phyloP scores from a whole-genome alignment of 2,113 vertebrate species.

The Eurystomus gularis region DNA sequence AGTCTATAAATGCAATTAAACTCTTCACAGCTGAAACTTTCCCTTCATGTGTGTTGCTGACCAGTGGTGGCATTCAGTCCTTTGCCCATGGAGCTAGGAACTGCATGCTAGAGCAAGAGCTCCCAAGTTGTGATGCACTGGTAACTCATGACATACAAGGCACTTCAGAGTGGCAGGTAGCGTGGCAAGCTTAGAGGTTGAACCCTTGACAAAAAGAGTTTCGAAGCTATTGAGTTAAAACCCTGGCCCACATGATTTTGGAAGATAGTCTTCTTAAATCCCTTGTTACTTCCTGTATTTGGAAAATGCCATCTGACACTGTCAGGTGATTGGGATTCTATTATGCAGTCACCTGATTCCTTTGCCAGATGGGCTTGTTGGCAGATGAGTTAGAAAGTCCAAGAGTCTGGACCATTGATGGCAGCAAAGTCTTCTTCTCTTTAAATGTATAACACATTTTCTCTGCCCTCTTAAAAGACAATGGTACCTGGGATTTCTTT shows the following conservation, averaged over 20 bases:
- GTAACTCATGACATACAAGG: neutral
- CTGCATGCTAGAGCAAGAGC: neutral
- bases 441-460: conserved; percentile 12
- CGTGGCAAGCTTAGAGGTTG: neutral
- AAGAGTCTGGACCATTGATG: conserved; percentile 3
- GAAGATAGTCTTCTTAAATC: neutral
- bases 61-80: rapidly evolving
- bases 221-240: neutral
- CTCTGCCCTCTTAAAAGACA: conserved; percentile 56
- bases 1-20: neutral
- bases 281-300: neutral
- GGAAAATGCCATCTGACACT: neutral
- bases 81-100: neutral
- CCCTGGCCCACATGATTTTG: neutral
- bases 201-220: neutral
- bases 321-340: neutral
- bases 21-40: neutral
- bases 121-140: neutral
- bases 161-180: neutral
- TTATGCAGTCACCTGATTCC: neutral
- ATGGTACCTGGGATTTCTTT: conserved; percentile 52
- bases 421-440: conserved; percentile 27
- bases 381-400: neutral
- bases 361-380: neutral
- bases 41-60: rapidly evolving